phyloP scores from a whole-genome alignment of 2,888 invertebrate genomes.

The Leptinotarsa tumamoca region DNA sequence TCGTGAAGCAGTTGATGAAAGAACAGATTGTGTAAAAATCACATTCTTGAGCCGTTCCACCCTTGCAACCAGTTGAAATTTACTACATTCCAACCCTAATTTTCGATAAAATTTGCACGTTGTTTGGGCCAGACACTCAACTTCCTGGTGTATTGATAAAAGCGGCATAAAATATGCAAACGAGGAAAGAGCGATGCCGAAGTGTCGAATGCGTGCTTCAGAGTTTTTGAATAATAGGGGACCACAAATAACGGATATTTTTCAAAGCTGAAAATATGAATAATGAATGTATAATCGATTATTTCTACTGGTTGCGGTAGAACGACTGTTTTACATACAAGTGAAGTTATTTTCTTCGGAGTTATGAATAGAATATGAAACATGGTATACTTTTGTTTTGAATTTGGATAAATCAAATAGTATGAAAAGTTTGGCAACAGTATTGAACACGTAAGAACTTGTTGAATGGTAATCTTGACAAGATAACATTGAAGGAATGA shows the following conservation, averaged over 20 bases:
- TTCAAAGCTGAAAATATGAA: conserved; percentile 41
- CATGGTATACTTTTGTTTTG: no score
- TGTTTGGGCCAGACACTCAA: background rate
- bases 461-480: no score
- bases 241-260: conserved; percentile 40
- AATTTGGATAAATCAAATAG: no score
- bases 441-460: no score
- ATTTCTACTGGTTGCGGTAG: conserved; percentile 2
- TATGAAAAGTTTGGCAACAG: no score
- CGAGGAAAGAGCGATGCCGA: conserved; percentile 31
- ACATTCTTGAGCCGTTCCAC: background rate
- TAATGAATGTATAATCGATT: conserved; percentile 42
- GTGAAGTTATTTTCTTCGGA: no score
- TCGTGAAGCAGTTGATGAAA: background rate
- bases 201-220: conserved; percentile 38
- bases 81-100: background rate
- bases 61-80: background rate
- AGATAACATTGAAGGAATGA: no score
- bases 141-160: conserved; percentile 16
- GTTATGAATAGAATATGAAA: no score
- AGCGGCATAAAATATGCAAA: conserved; percentile 42
- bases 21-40: background rate
- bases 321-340: background rate
- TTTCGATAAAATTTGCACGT: conserved; percentile 12
- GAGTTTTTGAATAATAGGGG: conserved; percentile 39